Base-by-base conservation (phyloP, 64 coral and sea anemone species). In the Stichodactyla helianthus region DNA sequence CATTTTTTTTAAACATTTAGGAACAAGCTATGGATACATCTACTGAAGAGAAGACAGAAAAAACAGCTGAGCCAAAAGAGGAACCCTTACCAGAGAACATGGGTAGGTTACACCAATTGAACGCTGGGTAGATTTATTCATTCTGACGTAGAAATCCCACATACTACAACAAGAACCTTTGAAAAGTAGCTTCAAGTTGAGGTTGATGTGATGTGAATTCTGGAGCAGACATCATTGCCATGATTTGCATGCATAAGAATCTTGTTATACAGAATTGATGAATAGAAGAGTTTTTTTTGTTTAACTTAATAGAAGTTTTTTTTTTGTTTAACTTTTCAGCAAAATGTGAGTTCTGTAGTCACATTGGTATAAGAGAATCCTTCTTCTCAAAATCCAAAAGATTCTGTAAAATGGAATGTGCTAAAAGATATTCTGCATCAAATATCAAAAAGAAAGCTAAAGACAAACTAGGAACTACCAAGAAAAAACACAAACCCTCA, bases 391-490 rank as follows among this genome's bases (percentile, higher is more conserved):
- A 99, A 89, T 99, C 97, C 20, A 99, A 99, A 83, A 71, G 97
- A 67, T 99, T 99, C 86, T 99, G 97, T 85, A 99, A 99, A 94
- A 94, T 99, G 93, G 97, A 99, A 52, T 99, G 97, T 95, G 97
- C 97, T 5, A 99, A 99, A 86, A 90, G 93, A 77, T 99, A 99
- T 76, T 99, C 97, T 23, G 97, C 97, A 70, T 99, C 97, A 9
- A 99, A 99, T 76, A 99, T 99, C 77, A 99, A 99, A 88, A 99
- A 99, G 82, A 97, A 95, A 87, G 87, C 93, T 56, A 95, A 95
- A 51, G 90, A 92, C 59, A 94, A 95, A 79, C 74, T 92, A 77
- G 82, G 89, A 18, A 84, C 92, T n/a, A 88, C 90, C 58, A 87
- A 94, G 74, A 99, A 99, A 82, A 92, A 94, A 53, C 84, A 89